Percentiles rank a stretch among this genome's conserved stretches.
phyloP scores from a whole-genome alignment of 2,797 vertebrate genomes.

The Scleropages formosus region DNA sequence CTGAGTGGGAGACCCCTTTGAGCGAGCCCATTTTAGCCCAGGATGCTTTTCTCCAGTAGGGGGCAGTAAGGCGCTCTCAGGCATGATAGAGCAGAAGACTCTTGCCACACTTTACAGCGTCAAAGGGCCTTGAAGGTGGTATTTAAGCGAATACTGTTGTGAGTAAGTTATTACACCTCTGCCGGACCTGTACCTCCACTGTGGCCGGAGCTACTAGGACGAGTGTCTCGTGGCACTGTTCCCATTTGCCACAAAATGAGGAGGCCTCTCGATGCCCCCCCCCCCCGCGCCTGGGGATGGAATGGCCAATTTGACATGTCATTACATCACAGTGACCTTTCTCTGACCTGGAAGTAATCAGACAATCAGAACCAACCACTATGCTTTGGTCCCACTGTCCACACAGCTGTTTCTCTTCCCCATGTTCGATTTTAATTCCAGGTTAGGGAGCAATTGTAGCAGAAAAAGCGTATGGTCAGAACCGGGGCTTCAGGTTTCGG shows the following conservation, averaged over 20 bases:
- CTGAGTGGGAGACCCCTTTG: too few relatives aligned
- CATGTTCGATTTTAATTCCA: constrained; percentile 31
- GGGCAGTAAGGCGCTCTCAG: constrained; percentile 46
- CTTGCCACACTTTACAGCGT: too few relatives aligned
- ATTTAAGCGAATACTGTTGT: too few relatives aligned
- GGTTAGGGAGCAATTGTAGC: constrained; percentile 32
- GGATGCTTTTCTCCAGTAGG: constrained; percentile 56
- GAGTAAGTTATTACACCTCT: too few relatives aligned
- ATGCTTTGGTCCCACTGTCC: constrained; percentile 47
- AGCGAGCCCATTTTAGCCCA: too few relatives aligned
- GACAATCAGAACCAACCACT: constrained; percentile 46
- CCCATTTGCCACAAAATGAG: not conserved
- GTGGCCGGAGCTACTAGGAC: not conserved
- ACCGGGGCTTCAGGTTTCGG: constrained; percentile 12
- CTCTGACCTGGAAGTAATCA: constrained; percentile 63
- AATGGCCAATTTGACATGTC: constrained; percentile 64
- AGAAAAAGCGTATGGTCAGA: constrained; percentile 3
- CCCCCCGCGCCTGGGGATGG: constrained; percentile 47
- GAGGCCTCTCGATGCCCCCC: constrained; percentile 27
- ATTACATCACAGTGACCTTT: constrained; percentile 62
- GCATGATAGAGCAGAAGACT: not conserved
- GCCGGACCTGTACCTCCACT: too few relatives aligned
- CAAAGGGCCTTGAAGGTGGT: too few relatives aligned
- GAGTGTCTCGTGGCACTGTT: constrained; percentile 39
- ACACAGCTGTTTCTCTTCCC: not conserved